Percentiles rank a stretch among this genome's conserved stretches.
These are phyloP conservation scores for Gastracanthus pulcherrimus DNA, from an alignment of 2,888 invertebrate species.

Conservation along the genomic window DNA sequence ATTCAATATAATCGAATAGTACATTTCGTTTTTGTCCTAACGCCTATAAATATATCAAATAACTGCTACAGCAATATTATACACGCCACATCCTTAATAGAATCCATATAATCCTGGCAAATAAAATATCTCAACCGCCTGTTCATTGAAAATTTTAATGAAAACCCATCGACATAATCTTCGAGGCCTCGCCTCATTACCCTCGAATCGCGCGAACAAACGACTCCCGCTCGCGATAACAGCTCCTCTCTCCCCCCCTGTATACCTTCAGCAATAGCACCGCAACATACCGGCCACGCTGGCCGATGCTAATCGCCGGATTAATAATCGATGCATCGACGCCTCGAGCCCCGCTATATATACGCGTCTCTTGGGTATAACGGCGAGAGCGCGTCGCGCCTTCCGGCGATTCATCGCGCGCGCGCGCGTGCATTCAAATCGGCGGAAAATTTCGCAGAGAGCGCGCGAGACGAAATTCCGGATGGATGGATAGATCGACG, in stretches of 20 bases:
- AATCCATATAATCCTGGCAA: not conserved
- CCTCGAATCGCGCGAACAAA: conserved; percentile 2
- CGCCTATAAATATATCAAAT: not conserved
- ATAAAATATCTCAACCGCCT: not conserved
- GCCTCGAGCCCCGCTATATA: not conserved
- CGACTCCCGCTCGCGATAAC: not conserved
- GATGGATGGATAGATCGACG: not conserved
- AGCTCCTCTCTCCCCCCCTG: too few species aligned
- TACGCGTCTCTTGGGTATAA: not conserved
- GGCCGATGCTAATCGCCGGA: conserved; percentile 34
- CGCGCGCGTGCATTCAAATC: not conserved
- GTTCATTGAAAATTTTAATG: conserved; percentile 34
- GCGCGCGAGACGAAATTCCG: too few species aligned
- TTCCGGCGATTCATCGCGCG: not conserved
- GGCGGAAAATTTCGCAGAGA: not conserved
- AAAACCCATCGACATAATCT: not conserved
- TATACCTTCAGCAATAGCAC: too few species aligned
- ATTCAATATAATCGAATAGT: not conserved
- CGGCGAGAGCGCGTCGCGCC: not conserved
- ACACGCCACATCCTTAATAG: conserved; percentile 15
- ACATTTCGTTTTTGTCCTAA: not conserved
- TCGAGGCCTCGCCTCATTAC: conserved; percentile 16
- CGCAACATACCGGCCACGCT: not conserved
- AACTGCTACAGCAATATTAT: not conserved
- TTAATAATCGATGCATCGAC: conserved; percentile 37